Conservation (phyloP, 2,888 invertebrate species). For the Tortricodes alternella region DNA sequence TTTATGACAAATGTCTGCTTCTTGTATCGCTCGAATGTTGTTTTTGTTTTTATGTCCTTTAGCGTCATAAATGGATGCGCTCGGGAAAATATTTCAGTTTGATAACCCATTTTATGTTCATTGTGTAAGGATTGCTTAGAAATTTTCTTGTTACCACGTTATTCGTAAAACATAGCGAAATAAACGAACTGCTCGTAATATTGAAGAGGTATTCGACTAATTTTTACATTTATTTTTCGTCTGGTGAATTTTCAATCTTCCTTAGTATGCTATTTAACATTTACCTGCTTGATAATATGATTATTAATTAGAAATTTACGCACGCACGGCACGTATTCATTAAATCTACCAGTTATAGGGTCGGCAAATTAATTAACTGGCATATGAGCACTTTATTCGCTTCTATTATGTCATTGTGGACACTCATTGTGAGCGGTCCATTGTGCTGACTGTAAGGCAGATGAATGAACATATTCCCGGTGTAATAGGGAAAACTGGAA, state of each 20-base stretch:
- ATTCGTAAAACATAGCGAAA: too few species aligned
- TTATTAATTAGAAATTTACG: too few species aligned
- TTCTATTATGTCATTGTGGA: slow-evolving; percentile 60
- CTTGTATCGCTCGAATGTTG: slow-evolving; percentile 19
- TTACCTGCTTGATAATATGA: too few species aligned
- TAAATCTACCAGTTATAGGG: background rate
- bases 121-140: slow-evolving; percentile 8
- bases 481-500: background rate
- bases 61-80: slow-evolving; percentile 23
- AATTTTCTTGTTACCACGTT: background rate
- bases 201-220: too few species aligned
- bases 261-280: too few species aligned
- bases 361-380: slow-evolving; percentile 61
- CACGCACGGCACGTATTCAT: background rate
- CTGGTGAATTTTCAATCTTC: too few species aligned
- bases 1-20: slow-evolving; percentile 31
- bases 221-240: too few species aligned
- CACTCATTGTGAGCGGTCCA: slow-evolving; percentile 23
- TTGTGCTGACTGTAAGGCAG: slow-evolving; percentile 15
- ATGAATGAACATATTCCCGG: slow-evolving; percentile 19
- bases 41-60: slow-evolving; percentile 22
- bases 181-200: too few species aligned
- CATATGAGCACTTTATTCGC: slow-evolving; percentile 56
- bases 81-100: slow-evolving; percentile 18
- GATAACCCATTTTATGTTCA: slow-evolving; percentile 24